Percentiles rank a stretch among this genome's conserved stretches.
These are phyloP conservation scores for Tipula helvola DNA, from an alignment of 2,888 invertebrate species.

Conservation along the genomic window DNA sequence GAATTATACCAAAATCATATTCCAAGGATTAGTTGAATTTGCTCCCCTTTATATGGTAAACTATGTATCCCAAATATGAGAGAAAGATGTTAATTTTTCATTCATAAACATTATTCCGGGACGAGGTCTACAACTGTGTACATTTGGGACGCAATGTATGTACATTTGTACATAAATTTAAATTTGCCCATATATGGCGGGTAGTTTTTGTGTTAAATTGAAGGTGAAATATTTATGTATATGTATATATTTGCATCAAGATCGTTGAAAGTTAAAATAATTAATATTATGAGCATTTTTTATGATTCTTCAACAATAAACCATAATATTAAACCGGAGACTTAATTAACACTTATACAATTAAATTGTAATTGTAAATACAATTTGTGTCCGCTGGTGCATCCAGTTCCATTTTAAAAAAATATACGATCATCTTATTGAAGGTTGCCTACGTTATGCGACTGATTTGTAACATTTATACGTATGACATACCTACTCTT, in stretches of 20 bases:
- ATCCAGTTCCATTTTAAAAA: not conserved
- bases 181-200: not conserved
- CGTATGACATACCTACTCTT: not conserved
- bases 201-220: not conserved
- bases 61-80: not conserved
- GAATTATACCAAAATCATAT: not conserved
- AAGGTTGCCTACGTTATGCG: not conserved
- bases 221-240: not conserved
- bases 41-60: not conserved
- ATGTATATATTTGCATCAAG: not conserved
- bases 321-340: not conserved
- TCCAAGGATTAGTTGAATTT: not conserved
- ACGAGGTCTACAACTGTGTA: not conserved
- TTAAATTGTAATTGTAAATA: not conserved
- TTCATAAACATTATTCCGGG: not conserved
- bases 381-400: not conserved
- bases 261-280: not conserved
- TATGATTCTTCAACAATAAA: not conserved
- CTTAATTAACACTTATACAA: not conserved
- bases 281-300: not conserved
- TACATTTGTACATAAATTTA: not conserved
- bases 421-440: not conserved
- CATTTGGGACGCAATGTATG: not conserved
- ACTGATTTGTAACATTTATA: not conserved
- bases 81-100: not conserved